A percentile compares a stretch with the other conserved stretches of the same genome.
Conservation (phyloP, 92 coral and sea anemone genomes). For the Heteractis magnifica region DNA sequence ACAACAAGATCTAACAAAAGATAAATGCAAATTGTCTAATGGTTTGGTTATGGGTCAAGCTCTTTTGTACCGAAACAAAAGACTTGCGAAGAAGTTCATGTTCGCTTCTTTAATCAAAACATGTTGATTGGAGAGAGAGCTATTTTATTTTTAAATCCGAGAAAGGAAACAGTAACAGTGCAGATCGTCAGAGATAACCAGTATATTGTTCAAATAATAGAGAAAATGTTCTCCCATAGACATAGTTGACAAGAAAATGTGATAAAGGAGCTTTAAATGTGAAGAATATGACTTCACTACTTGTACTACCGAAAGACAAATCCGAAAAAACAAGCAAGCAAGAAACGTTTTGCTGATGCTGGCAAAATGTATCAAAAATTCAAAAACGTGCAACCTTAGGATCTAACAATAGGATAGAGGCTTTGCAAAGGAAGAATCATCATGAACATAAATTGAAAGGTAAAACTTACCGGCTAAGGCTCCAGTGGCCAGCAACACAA, state of each 20-base stretch:
- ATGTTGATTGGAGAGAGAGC: not conserved
- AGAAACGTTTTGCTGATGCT: not conserved
- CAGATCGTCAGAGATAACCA: not conserved
- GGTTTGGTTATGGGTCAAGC: conserved; percentile 11
- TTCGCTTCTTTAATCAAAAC: not conserved
- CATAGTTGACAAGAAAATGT: not conserved
- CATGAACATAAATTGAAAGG: not conserved
- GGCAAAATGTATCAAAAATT: not conserved
- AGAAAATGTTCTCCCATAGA: not conserved
- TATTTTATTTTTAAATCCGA: not conserved
- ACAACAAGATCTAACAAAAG: conserved; percentile 13
- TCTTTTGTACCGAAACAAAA: not conserved
- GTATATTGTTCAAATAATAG: not conserved
- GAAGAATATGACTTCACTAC: conserved; percentile 17
- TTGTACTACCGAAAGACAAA: conserved; percentile 2
- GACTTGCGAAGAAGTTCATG: not conserved
- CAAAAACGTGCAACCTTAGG: not conserved
- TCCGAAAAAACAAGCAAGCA: not conserved
- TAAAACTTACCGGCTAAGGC: conserved; percentile 87
- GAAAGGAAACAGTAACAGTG: not conserved
- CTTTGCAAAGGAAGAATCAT: not conserved
- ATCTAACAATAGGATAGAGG: not conserved
- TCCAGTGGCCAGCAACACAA: conserved; percentile 97
- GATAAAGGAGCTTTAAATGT: not conserved
- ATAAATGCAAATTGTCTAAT: conserved; percentile 11